These are phyloP conservation scores for Poeciliopsis paucimaculata DNA, from an alignment of 2,797 vertebrate species.

Conservation along the genomic window DNA sequence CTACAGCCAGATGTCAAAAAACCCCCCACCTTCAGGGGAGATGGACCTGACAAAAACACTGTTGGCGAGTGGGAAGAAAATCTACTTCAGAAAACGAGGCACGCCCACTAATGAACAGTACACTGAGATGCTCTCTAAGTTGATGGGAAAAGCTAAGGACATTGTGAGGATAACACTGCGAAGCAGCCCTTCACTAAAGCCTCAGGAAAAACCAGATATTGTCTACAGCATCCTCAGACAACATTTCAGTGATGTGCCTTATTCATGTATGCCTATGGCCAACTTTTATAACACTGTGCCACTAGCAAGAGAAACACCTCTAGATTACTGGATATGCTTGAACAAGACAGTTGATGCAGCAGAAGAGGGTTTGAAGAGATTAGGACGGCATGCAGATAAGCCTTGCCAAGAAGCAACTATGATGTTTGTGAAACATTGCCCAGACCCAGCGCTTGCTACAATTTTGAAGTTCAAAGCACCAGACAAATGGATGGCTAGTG, in stretches of 20 bases:
- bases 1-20: no score
- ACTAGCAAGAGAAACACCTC: neutral
- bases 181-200: no score
- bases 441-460: neutral
- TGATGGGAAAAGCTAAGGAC: no score
- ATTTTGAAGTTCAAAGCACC: conserved; percentile 26
- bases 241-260: neutral
- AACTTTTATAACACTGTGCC: conserved; percentile 13
- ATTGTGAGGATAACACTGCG: no score
- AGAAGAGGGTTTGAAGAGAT: conserved; percentile 32
- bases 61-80: no score
- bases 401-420: neutral
- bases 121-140: no score
- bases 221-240: neutral
- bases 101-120: no score
- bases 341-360: conserved; percentile 33
- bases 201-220: no score
- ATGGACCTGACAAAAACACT: no score
- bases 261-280: neutral
- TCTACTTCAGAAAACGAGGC: no score
- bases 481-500: conserved; percentile 15
- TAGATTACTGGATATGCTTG: conserved; percentile 42
- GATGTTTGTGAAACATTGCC: neutral
- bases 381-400: neutral
- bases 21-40: no score